phyloP scores from a whole-genome alignment of 2,113 vertebrate species.

The Hyperoodon ampullatus region DNA sequence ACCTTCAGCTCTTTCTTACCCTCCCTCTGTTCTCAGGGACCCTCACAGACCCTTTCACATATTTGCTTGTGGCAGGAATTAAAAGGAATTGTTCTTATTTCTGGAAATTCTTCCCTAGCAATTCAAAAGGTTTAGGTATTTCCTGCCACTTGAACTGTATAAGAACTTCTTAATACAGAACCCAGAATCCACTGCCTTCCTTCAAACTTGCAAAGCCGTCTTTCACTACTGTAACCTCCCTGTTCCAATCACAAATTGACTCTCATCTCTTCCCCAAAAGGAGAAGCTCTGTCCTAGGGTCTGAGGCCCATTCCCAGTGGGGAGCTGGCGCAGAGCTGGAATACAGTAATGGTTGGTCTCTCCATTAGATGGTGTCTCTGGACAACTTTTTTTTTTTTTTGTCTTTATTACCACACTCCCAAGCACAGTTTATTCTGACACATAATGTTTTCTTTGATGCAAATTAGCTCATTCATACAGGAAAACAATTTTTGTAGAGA shows the following conservation, averaged over 20 bases:
- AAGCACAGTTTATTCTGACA: no score
- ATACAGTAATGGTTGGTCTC: no score
- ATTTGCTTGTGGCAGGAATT: neutral
- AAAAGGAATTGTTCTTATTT: neutral
- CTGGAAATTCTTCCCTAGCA: neutral
- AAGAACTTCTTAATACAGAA: neutral
- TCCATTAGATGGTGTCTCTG: no score
- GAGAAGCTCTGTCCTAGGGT: accelerated
- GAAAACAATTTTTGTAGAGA: neutral
- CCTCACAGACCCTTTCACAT: accelerated
- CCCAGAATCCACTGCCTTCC: accelerated
- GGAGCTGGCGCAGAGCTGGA: accelerated
- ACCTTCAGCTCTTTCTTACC: neutral
- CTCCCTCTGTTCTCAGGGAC: no score
- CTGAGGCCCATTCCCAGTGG: no score
- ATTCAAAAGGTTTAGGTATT: neutral
- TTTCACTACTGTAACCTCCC: neutral
- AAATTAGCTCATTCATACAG: neutral
- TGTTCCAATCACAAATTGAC: neutral
- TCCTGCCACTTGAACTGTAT: neutral
- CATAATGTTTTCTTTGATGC: neutral
- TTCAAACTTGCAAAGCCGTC: accelerated
- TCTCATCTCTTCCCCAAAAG: neutral
- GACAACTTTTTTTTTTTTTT: neutral
- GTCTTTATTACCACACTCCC: neutral